Evolutionary conservation across 2,888 invertebrate genomes (phyloP).

Genomic region (Pterobdella sp.): DNA sequence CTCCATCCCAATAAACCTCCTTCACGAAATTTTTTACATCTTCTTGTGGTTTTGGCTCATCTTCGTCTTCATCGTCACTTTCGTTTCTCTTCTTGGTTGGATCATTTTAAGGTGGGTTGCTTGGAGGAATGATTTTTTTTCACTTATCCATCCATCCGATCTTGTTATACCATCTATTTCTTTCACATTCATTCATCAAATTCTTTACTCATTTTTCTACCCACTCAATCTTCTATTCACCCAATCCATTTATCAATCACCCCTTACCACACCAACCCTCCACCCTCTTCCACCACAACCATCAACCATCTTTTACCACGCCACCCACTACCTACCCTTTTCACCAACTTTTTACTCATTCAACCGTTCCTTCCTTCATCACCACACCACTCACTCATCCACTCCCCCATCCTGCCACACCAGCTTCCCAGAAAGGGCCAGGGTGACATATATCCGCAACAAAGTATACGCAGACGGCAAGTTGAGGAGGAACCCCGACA

Average conservation of each 20-base stretch:
- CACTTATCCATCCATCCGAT: no score
- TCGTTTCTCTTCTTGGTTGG: constrained; percentile 37
- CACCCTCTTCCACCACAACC: background rate
- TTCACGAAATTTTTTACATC: constrained; percentile 47
- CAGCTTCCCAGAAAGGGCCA: background rate
- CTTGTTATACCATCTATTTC: no score
- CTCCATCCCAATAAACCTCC: constrained; percentile 42
- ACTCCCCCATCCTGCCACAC: background rate
- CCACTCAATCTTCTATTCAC: no score
- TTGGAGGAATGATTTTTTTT: constrained; percentile 1
- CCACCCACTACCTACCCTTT: background rate
- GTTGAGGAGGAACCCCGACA: constrained; percentile 15
- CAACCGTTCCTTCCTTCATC: no score
- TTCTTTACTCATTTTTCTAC: no score
- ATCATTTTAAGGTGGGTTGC: background rate
- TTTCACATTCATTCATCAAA: no score
- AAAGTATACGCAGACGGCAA: constrained; percentile 30
- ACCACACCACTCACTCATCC: no score
- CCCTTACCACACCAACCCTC: background rate
- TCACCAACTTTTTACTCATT: no score
- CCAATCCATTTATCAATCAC: no score
- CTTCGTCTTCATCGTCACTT: constrained; percentile 50
- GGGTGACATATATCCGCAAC: constrained; percentile 27
- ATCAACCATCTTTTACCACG: background rate
- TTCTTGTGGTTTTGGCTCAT: constrained; percentile 55